These are phyloP conservation scores for Leucophenga maculata DNA, from an alignment of 2,888 invertebrate species.

Conservation along the genomic window DNA sequence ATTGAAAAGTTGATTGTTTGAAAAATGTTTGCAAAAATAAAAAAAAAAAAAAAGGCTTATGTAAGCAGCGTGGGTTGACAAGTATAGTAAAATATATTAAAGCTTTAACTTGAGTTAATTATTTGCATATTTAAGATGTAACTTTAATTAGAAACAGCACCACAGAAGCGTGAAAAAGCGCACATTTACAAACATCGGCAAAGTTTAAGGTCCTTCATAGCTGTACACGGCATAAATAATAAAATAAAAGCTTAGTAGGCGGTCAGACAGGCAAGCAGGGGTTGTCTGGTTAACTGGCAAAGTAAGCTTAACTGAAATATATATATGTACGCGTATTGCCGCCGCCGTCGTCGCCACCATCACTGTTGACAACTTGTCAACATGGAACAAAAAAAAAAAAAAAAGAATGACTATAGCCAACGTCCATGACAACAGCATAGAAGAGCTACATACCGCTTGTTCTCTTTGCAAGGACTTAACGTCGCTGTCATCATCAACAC, in stretches of 20 bases:
- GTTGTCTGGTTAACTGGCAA: not conserved
- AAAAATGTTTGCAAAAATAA: not conserved
- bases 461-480: slow-evolving; percentile 50
- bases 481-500: slow-evolving; percentile 40
- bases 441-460: slow-evolving; percentile 41
- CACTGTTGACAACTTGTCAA: not conserved
- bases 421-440: slow-evolving; percentile 49
- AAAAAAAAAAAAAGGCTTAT: too few species aligned
- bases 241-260: slow-evolving; percentile 44
- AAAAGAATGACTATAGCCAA: not conserved
- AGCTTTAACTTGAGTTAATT: slow-evolving; percentile 2
- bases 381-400: not conserved
- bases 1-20: slow-evolving; percentile 17
- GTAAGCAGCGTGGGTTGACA: slow-evolving; percentile 35
- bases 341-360: not conserved
- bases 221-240: slow-evolving; percentile 56
- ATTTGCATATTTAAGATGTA: not conserved
- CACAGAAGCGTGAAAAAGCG: not conserved
- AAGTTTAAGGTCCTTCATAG: slow-evolving; percentile 65
- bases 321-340: slow-evolving; percentile 2
- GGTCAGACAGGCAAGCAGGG: slow-evolving; percentile 33
- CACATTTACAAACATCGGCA: slow-evolving; percentile 31
- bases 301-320: not conserved
- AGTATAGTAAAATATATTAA: slow-evolving; percentile 43
- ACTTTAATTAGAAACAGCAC: slow-evolving; percentile 1